These are phyloP conservation scores for Galaxias olidus DNA, from an alignment of 2,797 vertebrate genomes.

Conservation along the genomic window DNA sequence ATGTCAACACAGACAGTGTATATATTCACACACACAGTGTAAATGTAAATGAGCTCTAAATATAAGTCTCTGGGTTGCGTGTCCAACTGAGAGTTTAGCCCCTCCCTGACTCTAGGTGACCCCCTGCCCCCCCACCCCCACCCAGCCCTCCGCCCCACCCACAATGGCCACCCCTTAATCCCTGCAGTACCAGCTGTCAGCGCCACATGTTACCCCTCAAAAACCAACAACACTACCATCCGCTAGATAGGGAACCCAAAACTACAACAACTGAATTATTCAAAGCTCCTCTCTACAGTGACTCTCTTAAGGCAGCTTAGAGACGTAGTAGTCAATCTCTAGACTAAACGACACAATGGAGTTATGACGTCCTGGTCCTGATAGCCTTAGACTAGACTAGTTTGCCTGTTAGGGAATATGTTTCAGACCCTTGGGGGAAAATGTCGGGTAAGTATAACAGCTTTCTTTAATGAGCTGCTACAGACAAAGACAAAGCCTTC, in stretches of 20 bases:
- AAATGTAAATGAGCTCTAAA: background rate
- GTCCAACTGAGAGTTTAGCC: slow-evolving; percentile 43
- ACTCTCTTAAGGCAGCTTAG: background rate
- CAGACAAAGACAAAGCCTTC: too few species aligned
- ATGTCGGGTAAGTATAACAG: background rate
- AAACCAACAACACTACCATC: slow-evolving; percentile 41
- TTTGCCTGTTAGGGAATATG: slow-evolving; percentile 12
- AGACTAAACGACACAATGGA: background rate
- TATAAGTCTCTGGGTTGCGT: background rate
- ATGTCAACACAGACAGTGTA: background rate
- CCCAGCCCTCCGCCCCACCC: slow-evolving; percentile 44
- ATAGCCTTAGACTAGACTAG: background rate
- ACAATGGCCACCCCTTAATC: slow-evolving; percentile 62
- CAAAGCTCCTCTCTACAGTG: slow-evolving; percentile 34
- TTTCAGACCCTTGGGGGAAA: background rate
- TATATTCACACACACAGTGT: slow-evolving; percentile 1
- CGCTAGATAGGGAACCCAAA: slow-evolving; percentile 40
- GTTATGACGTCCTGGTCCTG: background rate
- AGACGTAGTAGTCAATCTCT: background rate
- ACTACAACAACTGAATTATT: slow-evolving; percentile 62
- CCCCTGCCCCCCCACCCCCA: slow-evolving; percentile 33
- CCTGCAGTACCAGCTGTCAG: slow-evolving; percentile 73
- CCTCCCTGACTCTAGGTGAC: slow-evolving; percentile 51
- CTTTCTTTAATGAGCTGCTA: too few species aligned
- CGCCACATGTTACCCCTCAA: slow-evolving; percentile 58